Evolutionary conservation across 2,888 invertebrate species (phyloP), one percentile per base, ranked within the genome.

Genomic region (Apamea epomidion): DNA sequence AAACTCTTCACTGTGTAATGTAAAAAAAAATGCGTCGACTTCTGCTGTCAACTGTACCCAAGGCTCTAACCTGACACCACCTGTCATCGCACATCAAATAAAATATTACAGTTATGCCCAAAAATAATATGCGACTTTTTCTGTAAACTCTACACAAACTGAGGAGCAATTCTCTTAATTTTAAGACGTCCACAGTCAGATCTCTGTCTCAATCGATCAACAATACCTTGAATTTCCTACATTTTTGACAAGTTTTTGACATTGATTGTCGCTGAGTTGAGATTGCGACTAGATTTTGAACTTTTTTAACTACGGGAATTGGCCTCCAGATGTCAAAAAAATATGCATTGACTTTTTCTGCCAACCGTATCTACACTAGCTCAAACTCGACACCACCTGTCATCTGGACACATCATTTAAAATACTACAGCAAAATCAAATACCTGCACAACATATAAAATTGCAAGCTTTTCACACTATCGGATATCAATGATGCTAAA

Each of bases 391-490:
- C 45, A 79, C 83, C 21, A 51, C 37, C 29, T 83, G 78, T 78
- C 60, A 84, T 2, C 0, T n/a, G n/a, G n/a, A 0, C 0, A 64
- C 25, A 10, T 62, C 48, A 60, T 62, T 67, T 68, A 42, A 68
- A 64, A 54, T 2, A 60, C 21, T 29, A 45, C 8, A 76, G 1
- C 29, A 72, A 70, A 74, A 79, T 51, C 25, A 65, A 85, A 67
- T 67, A 45, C 14, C 29, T 7, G 0, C 10, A n/a, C n/a, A 18
- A 2, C 29, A 71, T 76, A 79, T 87, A 69, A 72, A 64, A 74
- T 87, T 85, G 45, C 85, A 81, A 14, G 18, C 12, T 54, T 73
- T 67, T 32, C 87, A 2, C 5, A 51, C 16, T 72, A 87, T 86
- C 87, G 3, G n/a, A 62, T 86, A 48, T 71, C 86, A 54, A n/a